A percentile compares a stretch with the other conserved stretches of the same genome.
phyloP scores from a whole-genome alignment of 2,797 vertebrate species.

The Chaetophractus vellerosus region DNA sequence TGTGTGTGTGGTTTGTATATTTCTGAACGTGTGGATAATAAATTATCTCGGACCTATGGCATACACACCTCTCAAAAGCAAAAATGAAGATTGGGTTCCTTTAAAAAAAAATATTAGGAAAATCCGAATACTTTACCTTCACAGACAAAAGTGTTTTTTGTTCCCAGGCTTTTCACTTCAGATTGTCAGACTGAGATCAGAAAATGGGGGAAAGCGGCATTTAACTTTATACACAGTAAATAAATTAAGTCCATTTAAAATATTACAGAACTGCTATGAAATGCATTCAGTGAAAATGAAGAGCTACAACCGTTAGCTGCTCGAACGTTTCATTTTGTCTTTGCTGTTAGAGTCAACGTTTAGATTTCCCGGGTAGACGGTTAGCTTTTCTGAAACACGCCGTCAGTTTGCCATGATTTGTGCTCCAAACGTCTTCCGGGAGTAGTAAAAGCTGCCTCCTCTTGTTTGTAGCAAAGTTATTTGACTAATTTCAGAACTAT shows the following conservation, averaged over 20 bases:
- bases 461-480: neutral
- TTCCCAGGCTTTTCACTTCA: neutral
- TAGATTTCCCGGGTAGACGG: neutral
- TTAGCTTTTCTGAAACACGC: too few relatives aligned
- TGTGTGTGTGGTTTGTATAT: too few relatives aligned
- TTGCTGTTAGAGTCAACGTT: neutral
- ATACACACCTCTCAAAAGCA: neutral
- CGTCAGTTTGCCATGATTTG: too few relatives aligned
- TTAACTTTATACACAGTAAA: neutral
- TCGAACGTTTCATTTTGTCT: neutral
- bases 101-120: neutral
- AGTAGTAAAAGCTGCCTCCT: neutral
- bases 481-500: neutral
- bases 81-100: rapidly evolving
- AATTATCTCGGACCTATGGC: neutral
- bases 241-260: neutral
- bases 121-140: neutral
- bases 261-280: too few relatives aligned
- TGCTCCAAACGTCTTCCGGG: neutral
- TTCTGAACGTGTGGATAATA: neutral
- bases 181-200: too few relatives aligned
- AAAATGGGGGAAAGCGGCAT: neutral
- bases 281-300: too few relatives aligned
- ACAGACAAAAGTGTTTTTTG: neutral
- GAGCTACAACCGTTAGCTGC: neutral